A percentile compares a stretch with the other conserved stretches of the same genome.
These are phyloP conservation scores for Paracentrotus lividus DNA, from an alignment of 53 echinoderm and acorn worm species.

Conservation along the genomic window DNA sequence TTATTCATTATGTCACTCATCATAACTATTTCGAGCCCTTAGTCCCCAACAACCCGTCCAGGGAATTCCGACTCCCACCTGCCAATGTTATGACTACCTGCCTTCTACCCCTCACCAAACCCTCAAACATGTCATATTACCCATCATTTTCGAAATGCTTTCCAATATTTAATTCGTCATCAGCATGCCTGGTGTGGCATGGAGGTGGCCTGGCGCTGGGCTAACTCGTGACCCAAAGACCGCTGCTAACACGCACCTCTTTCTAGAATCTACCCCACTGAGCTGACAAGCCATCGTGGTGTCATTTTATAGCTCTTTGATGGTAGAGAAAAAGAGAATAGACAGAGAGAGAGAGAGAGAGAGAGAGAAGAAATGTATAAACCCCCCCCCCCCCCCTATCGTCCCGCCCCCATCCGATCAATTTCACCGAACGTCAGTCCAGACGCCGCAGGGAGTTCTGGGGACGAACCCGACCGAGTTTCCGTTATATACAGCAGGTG, in stretches of 20 bases:
- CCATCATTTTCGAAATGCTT: not conserved
- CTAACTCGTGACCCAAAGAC: not conserved
- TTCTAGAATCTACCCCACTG: not conserved
- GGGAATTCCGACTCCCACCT: not conserved
- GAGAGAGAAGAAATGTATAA: not conserved
- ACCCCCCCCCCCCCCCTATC: not conserved
- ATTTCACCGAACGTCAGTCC: not conserved
- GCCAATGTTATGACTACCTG: not conserved
- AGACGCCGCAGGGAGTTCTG: slow-evolving; percentile 17
- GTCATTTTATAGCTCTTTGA: not conserved
- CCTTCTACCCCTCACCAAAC: not conserved
- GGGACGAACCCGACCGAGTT: slow-evolving; percentile 9
- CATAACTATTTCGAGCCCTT: too few relatives aligned
- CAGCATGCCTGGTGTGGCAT: not conserved
- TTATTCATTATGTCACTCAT: too few relatives aligned
- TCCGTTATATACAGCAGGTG: not conserved
- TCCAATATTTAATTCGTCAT: not conserved
- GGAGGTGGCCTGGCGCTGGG: not conserved
- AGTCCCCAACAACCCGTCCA: too few relatives aligned
- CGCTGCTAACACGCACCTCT: not conserved
- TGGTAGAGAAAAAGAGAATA: not conserved
- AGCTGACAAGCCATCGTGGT: not conserved
- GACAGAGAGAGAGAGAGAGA: not conserved
- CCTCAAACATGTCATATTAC: not conserved
- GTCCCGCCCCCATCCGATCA: not conserved